Percentiles rank a stretch among this genome's conserved stretches.
These are phyloP conservation scores for Ailurus styani DNA, from an alignment of 2,113 vertebrate genomes.

Conservation along the genomic window DNA sequence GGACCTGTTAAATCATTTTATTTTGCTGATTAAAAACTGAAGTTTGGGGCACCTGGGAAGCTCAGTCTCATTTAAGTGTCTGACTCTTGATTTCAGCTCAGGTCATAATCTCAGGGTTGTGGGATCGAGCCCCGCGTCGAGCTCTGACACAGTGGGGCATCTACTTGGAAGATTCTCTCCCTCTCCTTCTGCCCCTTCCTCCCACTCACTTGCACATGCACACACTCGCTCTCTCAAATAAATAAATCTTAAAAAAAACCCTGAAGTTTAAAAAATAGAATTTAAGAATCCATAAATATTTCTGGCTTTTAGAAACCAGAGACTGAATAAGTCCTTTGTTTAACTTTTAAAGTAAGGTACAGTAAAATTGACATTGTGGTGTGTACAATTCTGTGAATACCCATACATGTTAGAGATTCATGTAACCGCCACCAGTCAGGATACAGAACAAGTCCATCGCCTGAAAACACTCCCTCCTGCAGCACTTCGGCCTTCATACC, in stretches of 20 bases:
- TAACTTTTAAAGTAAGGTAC: neutral
- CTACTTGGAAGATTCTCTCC: no score
- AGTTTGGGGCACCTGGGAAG: neutral
- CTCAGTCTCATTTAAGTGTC: neutral
- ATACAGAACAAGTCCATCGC: neutral
- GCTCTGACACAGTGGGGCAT: no score
- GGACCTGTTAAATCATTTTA: neutral
- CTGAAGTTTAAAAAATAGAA: neutral
- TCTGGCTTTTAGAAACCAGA: constrained; percentile 28
- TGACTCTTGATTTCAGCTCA: neutral
- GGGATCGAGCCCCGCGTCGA: neutral
- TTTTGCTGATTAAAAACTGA: neutral
- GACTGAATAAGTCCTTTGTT: neutral
- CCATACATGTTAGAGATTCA: neutral
- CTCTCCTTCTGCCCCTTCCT: neutral
- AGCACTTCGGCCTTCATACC: neutral
- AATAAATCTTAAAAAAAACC: neutral
- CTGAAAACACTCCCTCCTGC: neutral
- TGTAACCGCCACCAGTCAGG: neutral
- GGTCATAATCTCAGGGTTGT: neutral
- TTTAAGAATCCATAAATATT: neutral
- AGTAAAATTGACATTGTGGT: neutral
- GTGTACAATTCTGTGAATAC: neutral
- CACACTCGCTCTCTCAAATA: neutral
- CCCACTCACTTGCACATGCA: neutral